Evolutionary conservation across 2,888 invertebrate species (phyloP), one percentile per base, ranked within the genome.

Genomic region (Scaptomyza caliginosa): DNA sequence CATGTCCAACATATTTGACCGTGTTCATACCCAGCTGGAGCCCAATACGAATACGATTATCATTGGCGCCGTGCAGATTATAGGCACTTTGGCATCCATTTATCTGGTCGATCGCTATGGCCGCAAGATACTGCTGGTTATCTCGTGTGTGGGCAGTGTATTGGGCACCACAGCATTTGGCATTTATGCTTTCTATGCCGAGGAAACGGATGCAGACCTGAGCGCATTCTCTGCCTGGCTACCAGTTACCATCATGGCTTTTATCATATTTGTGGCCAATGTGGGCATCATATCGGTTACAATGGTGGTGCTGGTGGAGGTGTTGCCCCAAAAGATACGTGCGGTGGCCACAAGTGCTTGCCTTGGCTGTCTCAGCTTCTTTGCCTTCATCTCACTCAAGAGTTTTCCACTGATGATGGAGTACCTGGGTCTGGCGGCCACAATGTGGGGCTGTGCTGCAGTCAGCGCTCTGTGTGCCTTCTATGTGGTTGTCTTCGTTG

Each of bases 21-120:
- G 67, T 3, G 75, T 86, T 5, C 75, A 86, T 13, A 86, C 90
- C 0, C 66, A 75, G 21, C 63, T 90, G 57, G 81, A 85, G 39
- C 87, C 89, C 0, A 87, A 90, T 19, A 78, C 78, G 1, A 87
- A 84, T 13, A 89, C 90, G 0, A 90, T 90, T 17, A 86, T 89
- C 19, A 77, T 89, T 60, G 90, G 90, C 0, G 81, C 43, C 0
- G 78, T 89, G 0, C 90, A 90, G 67, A 71, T 89, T 11, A 10
- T 86, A n/a, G 90, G 90, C 13, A 84, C 87, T 0, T 52, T 77
- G 28, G 64, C 68, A 2, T 75, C 89, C 21, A 85, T 86, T 1
- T 62, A 86, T 30, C 52, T 89, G 24, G 88, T 90, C 32, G 90
- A 90, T 72, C 77, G 71, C 2, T 74, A 62, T 39, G 90, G 90